Conservation (phyloP, 2,888 invertebrate genomes). For the Sesamia inferens region DNA sequence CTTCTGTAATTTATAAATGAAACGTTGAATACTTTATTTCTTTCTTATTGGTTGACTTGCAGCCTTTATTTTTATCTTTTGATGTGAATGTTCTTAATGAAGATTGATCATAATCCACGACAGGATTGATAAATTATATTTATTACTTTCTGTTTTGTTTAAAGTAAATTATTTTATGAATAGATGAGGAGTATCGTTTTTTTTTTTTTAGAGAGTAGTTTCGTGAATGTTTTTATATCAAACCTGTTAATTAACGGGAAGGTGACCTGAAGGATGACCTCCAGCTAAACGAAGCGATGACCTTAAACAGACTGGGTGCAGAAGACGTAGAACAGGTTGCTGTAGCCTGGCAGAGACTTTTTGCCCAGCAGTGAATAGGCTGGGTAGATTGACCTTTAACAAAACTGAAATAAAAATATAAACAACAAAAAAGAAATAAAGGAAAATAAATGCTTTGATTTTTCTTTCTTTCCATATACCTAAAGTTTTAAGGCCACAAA, state of each 20-base stretch:
- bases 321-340: not conserved
- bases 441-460: no score
- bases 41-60: slow-evolving; percentile 29
- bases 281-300: no score
- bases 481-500: not conserved
- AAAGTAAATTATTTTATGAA: not conserved
- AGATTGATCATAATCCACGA: slow-evolving; percentile 30
- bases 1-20: slow-evolving; percentile 61
- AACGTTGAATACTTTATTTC: slow-evolving; percentile 46
- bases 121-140: slow-evolving; percentile 22
- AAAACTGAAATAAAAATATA: not conserved
- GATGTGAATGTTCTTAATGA: slow-evolving; percentile 32
- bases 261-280: no score
- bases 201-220: not conserved
- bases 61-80: slow-evolving; percentile 35
- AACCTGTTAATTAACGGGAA: no score
- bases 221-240: not conserved
- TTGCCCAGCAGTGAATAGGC: not conserved
- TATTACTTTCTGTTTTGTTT: not conserved
- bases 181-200: not conserved
- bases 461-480: no score
- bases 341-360: not conserved
- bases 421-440: no score
- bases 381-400: not conserved
- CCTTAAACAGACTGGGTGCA: no score